Evolutionary conservation across 2,797 vertebrate genomes (phyloP).

Genomic region (Columba guinea): DNA sequence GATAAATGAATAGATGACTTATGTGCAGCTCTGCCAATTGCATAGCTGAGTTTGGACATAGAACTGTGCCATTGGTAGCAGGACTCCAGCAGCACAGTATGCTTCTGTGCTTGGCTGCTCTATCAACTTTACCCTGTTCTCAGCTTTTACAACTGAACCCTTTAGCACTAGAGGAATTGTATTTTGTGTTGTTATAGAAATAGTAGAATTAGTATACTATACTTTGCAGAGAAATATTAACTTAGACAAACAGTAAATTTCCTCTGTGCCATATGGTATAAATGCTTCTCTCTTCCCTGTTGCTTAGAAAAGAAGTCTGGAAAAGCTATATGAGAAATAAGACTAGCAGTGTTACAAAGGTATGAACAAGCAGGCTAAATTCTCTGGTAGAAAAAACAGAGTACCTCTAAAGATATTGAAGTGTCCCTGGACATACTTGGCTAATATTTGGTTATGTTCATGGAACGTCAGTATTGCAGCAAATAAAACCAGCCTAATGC

Average conservation of each 20-base stretch:
- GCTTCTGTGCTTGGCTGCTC: not conserved
- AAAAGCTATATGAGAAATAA: not conserved
- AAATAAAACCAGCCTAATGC: not conserved
- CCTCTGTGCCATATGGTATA: not conserved
- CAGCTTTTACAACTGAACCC: not conserved
- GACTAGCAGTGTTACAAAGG: not conserved
- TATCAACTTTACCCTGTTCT: not conserved
- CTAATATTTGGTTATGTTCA: not conserved
- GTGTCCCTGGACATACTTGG: not conserved
- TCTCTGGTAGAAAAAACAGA: not conserved
- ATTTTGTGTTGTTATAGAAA: not conserved
- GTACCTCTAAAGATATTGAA: not conserved
- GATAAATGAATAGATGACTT: not conserved
- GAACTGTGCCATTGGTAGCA: not conserved
- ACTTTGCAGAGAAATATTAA: not conserved
- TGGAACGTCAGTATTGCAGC: not conserved
- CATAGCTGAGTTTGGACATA: not conserved
- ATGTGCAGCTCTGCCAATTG: not conserved
- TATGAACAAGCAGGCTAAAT: not conserved
- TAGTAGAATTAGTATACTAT: not conserved
- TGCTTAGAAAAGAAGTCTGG: not conserved
- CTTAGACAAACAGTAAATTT: not conserved
- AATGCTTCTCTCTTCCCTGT: not conserved
- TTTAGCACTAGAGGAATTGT: not conserved
- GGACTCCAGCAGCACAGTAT: not conserved